Conservation (phyloP, 2,888 invertebrate genomes). For the Tetragonisca angustula region DNA sequence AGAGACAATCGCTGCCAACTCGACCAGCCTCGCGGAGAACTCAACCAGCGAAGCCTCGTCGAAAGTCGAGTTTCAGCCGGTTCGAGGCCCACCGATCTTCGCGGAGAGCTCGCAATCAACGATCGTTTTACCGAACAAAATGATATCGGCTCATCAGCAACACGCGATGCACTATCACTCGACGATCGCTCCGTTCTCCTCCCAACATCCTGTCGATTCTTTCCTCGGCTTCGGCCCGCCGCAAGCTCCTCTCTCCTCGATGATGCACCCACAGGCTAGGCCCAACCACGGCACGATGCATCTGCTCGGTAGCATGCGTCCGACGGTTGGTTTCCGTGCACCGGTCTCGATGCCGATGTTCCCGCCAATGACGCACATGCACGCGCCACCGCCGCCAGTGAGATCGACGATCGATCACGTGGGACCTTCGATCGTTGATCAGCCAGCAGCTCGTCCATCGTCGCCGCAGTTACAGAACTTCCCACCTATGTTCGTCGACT, state of each 20-base stretch:
- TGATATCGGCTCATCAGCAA: conserved; percentile 40
- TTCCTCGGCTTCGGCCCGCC: conserved; percentile 48
- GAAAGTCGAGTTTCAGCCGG: conserved; percentile 35
- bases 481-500: conserved; percentile 54
- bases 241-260: conserved; percentile 56
- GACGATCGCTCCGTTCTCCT: conserved; percentile 18
- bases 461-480: conserved; percentile 52
- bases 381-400: conserved; percentile 44
- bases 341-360: conserved; percentile 58
- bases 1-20: neutral
- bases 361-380: conserved; percentile 71
- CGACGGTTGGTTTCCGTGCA: conserved; percentile 52
- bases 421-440: conserved; percentile 43
- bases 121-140: conserved; percentile 39
- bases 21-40: neutral
- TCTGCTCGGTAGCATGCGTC: conserved; percentile 60
- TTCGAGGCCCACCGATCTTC: conserved; percentile 33
- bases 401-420: conserved; percentile 48
- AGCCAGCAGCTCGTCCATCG: conserved; percentile 28
- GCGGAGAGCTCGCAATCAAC: conserved; percentile 31
- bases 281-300: conserved; percentile 64
- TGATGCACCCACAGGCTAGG: conserved; percentile 53
- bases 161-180: conserved; percentile 9
- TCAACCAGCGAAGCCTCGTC: conserved; percentile 7
- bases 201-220: conserved; percentile 25